Percentiles rank a stretch among this genome's conserved stretches.
phyloP scores from a whole-genome alignment of 2,113 vertebrate species.

The Anoplopoma fimbria region DNA sequence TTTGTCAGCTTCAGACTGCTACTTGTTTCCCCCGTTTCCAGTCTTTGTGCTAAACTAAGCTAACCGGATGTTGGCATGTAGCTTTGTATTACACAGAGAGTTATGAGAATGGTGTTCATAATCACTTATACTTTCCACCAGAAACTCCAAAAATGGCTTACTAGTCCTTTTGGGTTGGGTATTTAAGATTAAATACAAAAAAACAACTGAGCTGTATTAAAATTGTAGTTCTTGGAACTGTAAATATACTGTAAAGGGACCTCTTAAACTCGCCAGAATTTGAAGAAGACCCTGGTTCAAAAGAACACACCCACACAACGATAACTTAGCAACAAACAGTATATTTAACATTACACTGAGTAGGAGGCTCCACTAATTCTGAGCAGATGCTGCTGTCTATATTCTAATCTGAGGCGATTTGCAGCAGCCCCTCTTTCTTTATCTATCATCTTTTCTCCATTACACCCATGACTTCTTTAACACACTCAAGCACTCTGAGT shows the following conservation, averaged over 20 bases:
- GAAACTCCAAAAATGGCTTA: background rate
- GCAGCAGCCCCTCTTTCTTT: slow-evolving; percentile 21
- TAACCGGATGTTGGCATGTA: background rate
- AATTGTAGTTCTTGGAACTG: background rate
- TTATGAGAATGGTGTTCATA: background rate
- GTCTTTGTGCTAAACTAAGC: background rate
- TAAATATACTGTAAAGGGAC: background rate
- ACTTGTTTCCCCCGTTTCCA: background rate
- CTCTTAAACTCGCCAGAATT: background rate
- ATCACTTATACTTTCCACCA: background rate
- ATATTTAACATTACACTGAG: slow-evolving; percentile 6
- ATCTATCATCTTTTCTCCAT: slow-evolving; percentile 34
- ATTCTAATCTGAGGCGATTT: slow-evolving; percentile 29
- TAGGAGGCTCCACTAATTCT: slow-evolving; percentile 42
- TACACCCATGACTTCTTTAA: slow-evolving; percentile 20
- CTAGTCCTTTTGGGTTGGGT: background rate
- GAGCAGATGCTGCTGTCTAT: slow-evolving; percentile 52
- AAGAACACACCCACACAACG: background rate
- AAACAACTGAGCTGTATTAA: background rate
- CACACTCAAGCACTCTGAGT: background rate
- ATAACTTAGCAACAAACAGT: background rate
- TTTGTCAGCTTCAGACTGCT: background rate
- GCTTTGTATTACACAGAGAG: background rate
- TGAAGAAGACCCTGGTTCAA: background rate
- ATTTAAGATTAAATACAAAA: background rate